Evolutionary conservation across 2,797 vertebrate species (phyloP), one percentile per base, ranked within the genome.

Genomic region (Martes flavigula): DNA sequence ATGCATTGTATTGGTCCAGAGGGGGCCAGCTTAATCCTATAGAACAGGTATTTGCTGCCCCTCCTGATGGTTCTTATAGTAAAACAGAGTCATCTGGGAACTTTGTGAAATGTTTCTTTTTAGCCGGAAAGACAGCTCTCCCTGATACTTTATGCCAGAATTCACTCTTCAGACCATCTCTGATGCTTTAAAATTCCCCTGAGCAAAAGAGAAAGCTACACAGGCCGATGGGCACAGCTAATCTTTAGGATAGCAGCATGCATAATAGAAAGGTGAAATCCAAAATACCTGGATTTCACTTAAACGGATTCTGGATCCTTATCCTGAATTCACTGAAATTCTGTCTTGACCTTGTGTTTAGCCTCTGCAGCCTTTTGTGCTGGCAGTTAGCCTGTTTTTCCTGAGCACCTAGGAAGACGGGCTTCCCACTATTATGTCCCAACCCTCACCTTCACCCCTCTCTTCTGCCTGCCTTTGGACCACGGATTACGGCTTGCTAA

Each of bases 241-340:
- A 87, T 70, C 30, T 79, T 87, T 62, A 92, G 46, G 25, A 48
- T 30, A 51, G 48, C 8, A 54, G 1, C 77, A 92, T 90, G 51
- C 14, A 87, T 75, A 95, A 84, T 70, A 38, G 35, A 88, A 90
- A 90, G 64, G 48, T 70, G 54, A 87, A 81, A 84, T 97, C 46
- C 17, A 85, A 68, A 46, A 75, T 84, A 13, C 51, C 8, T 91
- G 27, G 14, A 9, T 84, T 81, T 92, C 66, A 43, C 64, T 90
- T 84, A 86, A 84, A 64, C 8, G 14, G 51, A 73, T 66, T 94
- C 38, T 86, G 18, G 46, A 46, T 91, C 56, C 40, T 13, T 7
- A 72, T 7, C 51, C 64, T 4, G 40, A 88, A 30, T 92, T 66
- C 77, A 58, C 64, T 40, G 83, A 77, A 90, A 72, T 7, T 23